Conservation (phyloP, 2,113 vertebrate genomes). For the Vidua macroura region DNA sequence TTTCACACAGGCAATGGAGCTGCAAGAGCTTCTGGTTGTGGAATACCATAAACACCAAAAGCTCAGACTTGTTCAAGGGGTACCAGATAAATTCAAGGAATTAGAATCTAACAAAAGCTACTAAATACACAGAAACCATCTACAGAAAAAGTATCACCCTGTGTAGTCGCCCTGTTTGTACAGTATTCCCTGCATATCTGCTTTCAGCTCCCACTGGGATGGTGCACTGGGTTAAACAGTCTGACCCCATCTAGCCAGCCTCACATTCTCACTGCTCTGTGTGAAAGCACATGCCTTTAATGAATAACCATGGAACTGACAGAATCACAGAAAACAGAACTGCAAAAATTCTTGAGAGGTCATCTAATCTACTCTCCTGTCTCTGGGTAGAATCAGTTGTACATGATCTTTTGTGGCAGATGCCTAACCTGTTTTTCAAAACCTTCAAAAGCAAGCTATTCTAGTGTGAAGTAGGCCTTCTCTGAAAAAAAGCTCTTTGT, state of each 20-base stretch:
- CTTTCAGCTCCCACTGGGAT: not conserved
- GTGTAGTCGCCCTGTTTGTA: not conserved
- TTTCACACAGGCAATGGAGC: not conserved
- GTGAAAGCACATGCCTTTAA: not conserved
- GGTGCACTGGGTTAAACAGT: not conserved
- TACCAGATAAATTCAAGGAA: not conserved
- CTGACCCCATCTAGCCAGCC: not conserved
- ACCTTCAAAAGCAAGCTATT: constrained; percentile 31
- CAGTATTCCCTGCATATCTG: not conserved
- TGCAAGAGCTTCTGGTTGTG: not conserved
- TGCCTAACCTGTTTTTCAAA: constrained; percentile 29
- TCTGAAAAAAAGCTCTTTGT: constrained; percentile 6
- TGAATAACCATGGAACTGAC: not conserved
- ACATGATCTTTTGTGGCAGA: constrained; percentile 16
- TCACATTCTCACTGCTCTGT: not conserved
- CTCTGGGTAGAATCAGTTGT: constrained; percentile 8
- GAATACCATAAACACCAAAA: not conserved
- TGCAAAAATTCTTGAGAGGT: constrained; percentile 35
- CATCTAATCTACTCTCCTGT: constrained; percentile 4
- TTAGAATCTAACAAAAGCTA: not conserved
- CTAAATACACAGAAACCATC: not conserved
- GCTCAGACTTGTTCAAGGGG: not conserved
- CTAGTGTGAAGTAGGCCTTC: not conserved
- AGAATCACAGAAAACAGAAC: not conserved
- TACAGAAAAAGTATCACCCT: not conserved